These are phyloP conservation scores for Pomphorhynchus laevis DNA, from an alignment of 1,140 invertebrate species.

Conservation along the genomic window DNA sequence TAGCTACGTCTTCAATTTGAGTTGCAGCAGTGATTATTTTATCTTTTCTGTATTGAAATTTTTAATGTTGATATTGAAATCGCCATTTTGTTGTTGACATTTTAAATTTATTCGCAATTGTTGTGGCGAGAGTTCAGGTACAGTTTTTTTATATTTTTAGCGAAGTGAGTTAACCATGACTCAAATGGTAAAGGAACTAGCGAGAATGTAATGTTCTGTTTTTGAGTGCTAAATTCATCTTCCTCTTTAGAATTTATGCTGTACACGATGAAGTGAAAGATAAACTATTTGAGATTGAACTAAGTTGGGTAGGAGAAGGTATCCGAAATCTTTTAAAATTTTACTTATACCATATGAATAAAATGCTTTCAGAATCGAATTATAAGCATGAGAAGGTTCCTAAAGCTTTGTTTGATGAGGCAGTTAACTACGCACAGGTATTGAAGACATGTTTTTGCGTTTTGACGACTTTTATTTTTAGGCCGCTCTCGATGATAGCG, in stretches of 20 bases:
- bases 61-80: no score
- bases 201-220: constrained; percentile 38
- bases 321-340: constrained; percentile 15
- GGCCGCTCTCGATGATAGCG: neutral
- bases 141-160: constrained; percentile 12
- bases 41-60: no score
- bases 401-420: constrained; percentile 23
- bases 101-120: no score
- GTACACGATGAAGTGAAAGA: constrained; percentile 94
- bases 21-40: no score
- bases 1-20: no score
- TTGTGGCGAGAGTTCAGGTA: no score
- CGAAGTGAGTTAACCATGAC: constrained; percentile 40
- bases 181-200: constrained; percentile 62
- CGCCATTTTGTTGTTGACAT: no score
- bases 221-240: constrained; percentile 2
- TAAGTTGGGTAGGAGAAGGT: constrained; percentile 58
- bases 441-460: no score
- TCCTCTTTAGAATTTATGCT: constrained; percentile 38
- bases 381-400: constrained; percentile 17
- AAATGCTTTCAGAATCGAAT: constrained; percentile 13
- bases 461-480: neutral
- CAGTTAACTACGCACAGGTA: constrained; percentile 36
- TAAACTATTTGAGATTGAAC: constrained; percentile 77
- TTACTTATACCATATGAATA: neutral